phyloP scores from a whole-genome alignment of 1,140 invertebrate species.

The Drosophila busckii region DNA sequence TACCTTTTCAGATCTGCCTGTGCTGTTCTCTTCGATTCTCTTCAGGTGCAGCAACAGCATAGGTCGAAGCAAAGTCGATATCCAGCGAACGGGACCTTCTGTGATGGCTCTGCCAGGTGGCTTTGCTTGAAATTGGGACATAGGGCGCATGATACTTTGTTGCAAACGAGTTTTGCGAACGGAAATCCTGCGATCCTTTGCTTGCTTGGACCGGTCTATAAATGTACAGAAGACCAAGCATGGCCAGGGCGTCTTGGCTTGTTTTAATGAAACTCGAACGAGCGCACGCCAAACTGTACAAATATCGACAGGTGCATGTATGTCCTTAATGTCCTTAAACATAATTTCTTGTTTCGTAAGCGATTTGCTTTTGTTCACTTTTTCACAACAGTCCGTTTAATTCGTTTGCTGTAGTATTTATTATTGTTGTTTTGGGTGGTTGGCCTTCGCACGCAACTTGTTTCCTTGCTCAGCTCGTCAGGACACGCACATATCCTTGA shows the following conservation, averaged over 20 bases:
- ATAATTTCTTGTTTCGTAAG: constrained; percentile 47
- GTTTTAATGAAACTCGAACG: constrained; percentile 24
- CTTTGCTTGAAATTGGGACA: no score
- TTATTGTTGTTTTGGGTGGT: constrained; percentile 18
- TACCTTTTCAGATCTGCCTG: constrained; percentile 43
- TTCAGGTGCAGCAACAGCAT: neutral
- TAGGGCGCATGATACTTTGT: constrained; percentile 21
- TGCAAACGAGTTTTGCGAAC: constrained; percentile 34
- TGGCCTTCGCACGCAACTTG: constrained; percentile 68
- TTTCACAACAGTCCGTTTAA: constrained; percentile 6
- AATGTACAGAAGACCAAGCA: neutral
- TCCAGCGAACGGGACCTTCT: constrained; percentile 14
- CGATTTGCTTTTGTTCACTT: constrained; percentile 9
- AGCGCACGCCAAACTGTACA: constrained; percentile 70
- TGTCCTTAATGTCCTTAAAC: constrained; percentile 67
- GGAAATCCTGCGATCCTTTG: constrained; percentile 31
- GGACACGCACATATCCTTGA: constrained; percentile 66
- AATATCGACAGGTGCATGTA: constrained; percentile 72
- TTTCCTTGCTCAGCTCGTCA: constrained; percentile 32
- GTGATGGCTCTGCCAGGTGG: constrained; percentile 19
- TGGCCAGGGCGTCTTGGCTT: neutral
- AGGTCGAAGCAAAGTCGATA: neutral
- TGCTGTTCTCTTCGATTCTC: constrained; percentile 27
- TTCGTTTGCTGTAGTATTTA: constrained; percentile 7
- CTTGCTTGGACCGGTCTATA: constrained; percentile 10